Evolutionary conservation across 2,113 vertebrate genomes (phyloP).

Genomic region (Melanerpes formicivorus): DNA sequence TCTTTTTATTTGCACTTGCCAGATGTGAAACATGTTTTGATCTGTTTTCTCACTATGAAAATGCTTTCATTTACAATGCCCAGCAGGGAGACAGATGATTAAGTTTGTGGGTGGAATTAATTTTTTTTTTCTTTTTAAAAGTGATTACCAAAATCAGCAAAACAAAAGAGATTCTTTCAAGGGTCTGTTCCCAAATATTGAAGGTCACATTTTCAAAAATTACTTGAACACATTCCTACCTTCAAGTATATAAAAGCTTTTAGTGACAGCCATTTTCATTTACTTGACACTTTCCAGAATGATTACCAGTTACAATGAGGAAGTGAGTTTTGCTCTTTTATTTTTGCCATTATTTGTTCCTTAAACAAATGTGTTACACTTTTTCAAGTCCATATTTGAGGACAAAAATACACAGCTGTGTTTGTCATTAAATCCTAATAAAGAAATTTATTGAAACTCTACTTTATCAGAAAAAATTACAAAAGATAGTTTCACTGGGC

Average conservation of each 20-base stretch:
- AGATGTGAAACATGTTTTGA: slow-evolving; percentile 33
- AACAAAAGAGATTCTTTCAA: neutral
- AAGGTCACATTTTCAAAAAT: neutral
- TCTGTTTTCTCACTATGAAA: slow-evolving; percentile 34
- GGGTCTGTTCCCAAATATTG: neutral
- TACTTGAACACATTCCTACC: neutral
- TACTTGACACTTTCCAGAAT: neutral
- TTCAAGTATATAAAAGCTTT: neutral
- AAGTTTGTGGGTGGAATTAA: neutral
- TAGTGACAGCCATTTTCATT: neutral
- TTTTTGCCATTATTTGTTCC: neutral
- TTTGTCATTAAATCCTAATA: neutral
- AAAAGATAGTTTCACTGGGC: neutral
- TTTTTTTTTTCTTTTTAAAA: neutral
- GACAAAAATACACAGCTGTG: neutral
- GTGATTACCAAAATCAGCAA: neutral
- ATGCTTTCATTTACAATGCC: slow-evolving; percentile 15
- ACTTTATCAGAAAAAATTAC: neutral
- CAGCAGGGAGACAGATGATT: neutral
- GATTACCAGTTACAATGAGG: neutral
- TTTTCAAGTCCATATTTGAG: neutral
- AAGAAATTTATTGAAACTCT: neutral
- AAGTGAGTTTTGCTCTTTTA: neutral
- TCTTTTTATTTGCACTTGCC: neutral
- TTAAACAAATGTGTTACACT: neutral